These are phyloP conservation scores for Artibeus lituratus DNA, from an alignment of 2,797 vertebrate genomes.

Conservation along the genomic window DNA sequence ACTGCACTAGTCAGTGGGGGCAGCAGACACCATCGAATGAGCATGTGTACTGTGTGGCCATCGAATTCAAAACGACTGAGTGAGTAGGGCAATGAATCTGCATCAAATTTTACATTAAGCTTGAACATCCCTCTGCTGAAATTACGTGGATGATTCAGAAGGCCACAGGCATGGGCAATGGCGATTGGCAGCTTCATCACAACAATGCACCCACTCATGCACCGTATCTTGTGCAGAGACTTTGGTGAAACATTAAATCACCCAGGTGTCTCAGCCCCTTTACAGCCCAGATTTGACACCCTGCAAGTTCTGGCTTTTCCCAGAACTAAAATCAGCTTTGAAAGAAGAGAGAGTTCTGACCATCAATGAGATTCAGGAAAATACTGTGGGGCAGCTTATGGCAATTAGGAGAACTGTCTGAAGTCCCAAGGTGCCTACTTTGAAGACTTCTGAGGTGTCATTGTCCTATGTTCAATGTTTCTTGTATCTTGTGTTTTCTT, in stretches of 20 bases:
- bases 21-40: not conserved
- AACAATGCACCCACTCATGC: not conserved
- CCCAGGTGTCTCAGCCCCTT: not conserved
- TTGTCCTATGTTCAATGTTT: not conserved
- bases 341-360: not conserved
- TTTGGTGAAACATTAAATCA: not conserved
- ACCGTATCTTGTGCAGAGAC: not conserved
- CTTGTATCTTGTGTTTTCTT: not conserved
- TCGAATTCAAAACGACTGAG: too few relatives aligned
- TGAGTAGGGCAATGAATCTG: not conserved
- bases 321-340: not conserved
- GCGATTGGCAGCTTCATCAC: not conserved
- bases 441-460: not conserved
- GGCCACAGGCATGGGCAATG: not conserved
- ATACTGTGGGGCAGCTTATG: not conserved
- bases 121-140: not conserved
- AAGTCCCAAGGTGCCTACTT: not conserved
- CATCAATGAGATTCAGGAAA: not conserved
- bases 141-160: not conserved
- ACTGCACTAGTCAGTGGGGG: not conserved
- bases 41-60: not conserved
- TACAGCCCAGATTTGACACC: not conserved
- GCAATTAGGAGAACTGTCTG: not conserved
- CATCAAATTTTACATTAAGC: not conserved
- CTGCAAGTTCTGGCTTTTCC: not conserved